Conservation (phyloP, 2,113 vertebrate genomes). For the Fregata magnificens region DNA sequence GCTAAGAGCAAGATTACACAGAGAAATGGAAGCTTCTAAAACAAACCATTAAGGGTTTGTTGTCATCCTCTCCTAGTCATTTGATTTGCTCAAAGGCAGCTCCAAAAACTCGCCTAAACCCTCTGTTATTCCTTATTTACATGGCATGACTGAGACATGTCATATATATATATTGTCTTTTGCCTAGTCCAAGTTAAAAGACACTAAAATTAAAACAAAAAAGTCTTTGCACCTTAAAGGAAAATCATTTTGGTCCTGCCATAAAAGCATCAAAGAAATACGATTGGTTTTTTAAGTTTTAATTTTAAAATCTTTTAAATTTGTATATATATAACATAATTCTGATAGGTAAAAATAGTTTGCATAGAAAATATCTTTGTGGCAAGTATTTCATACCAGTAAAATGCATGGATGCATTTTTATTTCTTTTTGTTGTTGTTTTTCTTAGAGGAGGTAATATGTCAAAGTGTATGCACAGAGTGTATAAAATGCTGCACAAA, state of each 20-base stretch:
- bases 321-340: background rate
- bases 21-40: background rate
- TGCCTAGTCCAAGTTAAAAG: background rate
- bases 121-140: background rate
- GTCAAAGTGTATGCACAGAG: background rate
- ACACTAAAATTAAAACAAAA: background rate
- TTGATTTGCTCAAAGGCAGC: background rate
- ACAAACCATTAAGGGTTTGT: background rate
- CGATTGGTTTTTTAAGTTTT: background rate
- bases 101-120: background rate
- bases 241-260: background rate
- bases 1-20: background rate
- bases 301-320: background rate
- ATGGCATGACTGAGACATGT: background rate
- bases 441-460: background rate
- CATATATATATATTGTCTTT: background rate
- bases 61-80: background rate
- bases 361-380: background rate
- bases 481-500: background rate
- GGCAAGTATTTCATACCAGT: background rate
- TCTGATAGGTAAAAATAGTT: background rate
- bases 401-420: background rate
- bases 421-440: background rate
- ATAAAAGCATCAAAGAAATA: background rate
- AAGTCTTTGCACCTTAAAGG: background rate